Evolutionary conservation across 2,888 invertebrate genomes (phyloP).

Genomic region (Chironomus riparius): DNA sequence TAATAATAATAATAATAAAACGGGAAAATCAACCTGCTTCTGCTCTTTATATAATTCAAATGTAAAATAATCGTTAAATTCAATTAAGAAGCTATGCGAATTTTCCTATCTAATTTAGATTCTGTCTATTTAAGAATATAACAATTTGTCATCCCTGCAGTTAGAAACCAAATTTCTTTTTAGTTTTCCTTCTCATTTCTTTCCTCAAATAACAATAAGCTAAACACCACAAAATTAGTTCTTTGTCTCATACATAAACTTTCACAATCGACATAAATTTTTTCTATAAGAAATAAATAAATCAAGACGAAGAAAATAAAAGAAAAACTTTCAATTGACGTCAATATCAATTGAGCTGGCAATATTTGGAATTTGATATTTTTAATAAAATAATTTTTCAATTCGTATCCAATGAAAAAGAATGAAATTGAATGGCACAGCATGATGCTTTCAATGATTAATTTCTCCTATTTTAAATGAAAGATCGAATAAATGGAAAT

Average conservation of each 20-base stretch:
- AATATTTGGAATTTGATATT: conserved; percentile 17
- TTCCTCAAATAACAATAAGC: too few species aligned
- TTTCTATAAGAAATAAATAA: background rate
- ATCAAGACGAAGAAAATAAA: background rate
- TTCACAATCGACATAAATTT: background rate
- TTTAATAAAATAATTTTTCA: conserved; percentile 18
- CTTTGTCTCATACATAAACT: background rate
- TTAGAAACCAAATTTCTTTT: too few species aligned
- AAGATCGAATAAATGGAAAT: background rate
- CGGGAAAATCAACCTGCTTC: too few species aligned
- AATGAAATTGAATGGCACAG: background rate
- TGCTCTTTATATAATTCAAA: too few species aligned
- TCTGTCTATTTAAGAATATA: too few species aligned
- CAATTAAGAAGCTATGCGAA: too few species aligned
- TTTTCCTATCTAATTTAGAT: too few species aligned
- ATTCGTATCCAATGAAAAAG: background rate
- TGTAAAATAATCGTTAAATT: too few species aligned
- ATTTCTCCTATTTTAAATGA: background rate
- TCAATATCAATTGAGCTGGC: background rate
- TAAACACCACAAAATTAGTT: background rate
- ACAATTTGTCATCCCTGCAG: too few species aligned
- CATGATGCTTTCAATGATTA: background rate
- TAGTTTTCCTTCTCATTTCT: too few species aligned
- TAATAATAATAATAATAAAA: too few species aligned
- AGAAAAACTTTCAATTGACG: background rate